Base-by-base conservation (phyloP, 2,797 vertebrate species). In the Leucoraja ocellata region DNA sequence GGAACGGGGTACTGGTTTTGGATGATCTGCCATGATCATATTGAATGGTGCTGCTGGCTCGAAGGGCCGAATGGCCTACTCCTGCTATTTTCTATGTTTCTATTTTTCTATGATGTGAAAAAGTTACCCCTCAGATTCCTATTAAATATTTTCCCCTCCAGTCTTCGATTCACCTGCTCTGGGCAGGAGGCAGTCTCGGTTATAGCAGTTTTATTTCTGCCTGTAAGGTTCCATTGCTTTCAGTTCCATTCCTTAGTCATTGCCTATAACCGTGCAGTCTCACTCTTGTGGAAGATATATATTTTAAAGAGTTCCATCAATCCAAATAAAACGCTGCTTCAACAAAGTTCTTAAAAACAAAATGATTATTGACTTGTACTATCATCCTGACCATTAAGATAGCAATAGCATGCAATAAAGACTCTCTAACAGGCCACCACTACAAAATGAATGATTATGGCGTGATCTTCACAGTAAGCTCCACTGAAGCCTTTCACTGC, bases 391-490 rank as follows among this genome's bases (percentile, higher is more conserved):
- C 71, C 71, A 92, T 28, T 88, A 68, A 13, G 11, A 28, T 23
- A 76, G 71, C 90, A 92, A 76, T 28, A 76, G 39, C 71, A 74
- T 73, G 65, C n/a, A 88, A 88, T 21, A 68, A 68, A 23, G 71
- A 25, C 36, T 88, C 39, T 92, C 39, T 28, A 76, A 28, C 71
- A 74, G 36, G 18, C 36, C 25, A 23, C 8, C 65, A 71, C 25
- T 74, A 76, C 46, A 73, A 74, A 91, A 76, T 92, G 39, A 92
- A 54, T 92, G 54, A 92, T 74, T 92, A 76, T 54, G 46, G 11
- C 21, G 23, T 54, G 36, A 76, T 39, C 36, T 54, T 46, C 28
- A 54, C 11, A 74, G 4, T 39, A 92, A 92, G 6, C 90, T 46
- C 39, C 11, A 14, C 39, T 73, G 73, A 92, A 92, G 39, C 73